Evolutionary conservation across 2,797 vertebrate genomes (phyloP), one percentile per base, ranked within the genome.

Genomic region (Clarias laeviceps): DNA sequence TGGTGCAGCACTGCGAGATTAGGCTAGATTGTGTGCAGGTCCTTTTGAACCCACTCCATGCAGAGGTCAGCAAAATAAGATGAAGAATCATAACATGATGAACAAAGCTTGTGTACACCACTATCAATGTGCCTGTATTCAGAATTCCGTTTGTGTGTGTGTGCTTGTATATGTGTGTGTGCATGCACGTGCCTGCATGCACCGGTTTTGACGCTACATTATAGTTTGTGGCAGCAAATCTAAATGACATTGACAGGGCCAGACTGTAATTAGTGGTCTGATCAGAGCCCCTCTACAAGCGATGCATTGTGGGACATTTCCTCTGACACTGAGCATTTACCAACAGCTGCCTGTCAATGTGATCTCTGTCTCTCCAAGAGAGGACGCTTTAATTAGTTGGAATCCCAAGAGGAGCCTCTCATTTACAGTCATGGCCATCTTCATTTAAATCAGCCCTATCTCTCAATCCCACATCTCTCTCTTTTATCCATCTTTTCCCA

Each of bases 21-120:
- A 86, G 87, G 88, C 73, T 88, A 95, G 94, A 96, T 95, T 95
- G 93, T 90, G 89, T 92, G 93, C 80, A 92, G 93, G 93, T 95
- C 94, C 95, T 93, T 95, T 93, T 95, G 94, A 94, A 93, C 91
- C 90, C 88, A 82, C 72, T 90, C 90, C 90, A 86, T 90, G 90
- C 87, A 91, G 92, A 94, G 94, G 94, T 95, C 94, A 94, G 91
- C 91, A 91, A 90, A 94, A 94, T 91, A 92, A 91, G 91, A 93
- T 91, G 86, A 92, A 92, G 89, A 90, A 90, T 89, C 91, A 91
- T 88, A 91, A 90, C 87, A 82, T 80, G 85, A 74, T 82, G 82
- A 84, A 88, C 86, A 89, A 88, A 73, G 85, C 78, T 79, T 88
- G 83, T 88, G 82, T 86, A 84, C 84, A 84, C 72, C 27, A 54